Evolutionary conservation across 2,888 invertebrate genomes (phyloP).

Genomic region (Tribolium freemani): DNA sequence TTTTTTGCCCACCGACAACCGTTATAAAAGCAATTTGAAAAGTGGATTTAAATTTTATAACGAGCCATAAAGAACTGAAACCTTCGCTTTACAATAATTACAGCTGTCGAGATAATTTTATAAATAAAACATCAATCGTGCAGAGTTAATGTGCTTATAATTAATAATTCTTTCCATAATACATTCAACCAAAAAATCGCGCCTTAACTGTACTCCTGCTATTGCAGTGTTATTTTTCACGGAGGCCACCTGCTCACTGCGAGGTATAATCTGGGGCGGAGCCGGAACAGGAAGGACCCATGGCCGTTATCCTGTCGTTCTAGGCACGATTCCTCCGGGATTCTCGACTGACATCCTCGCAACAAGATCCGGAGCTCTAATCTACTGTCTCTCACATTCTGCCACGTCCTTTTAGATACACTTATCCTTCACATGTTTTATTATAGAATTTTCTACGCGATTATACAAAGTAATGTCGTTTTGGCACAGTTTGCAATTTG

Average conservation of each 20-base stretch:
- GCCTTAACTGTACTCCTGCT: background rate
- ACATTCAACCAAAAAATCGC: background rate
- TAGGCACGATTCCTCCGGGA: constrained; percentile 41
- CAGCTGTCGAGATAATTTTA: background rate
- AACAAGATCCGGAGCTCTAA: constrained; percentile 44
- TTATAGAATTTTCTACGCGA: constrained; percentile 2
- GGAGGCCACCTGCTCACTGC: constrained; percentile 31
- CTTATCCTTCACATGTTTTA: constrained; percentile 23
- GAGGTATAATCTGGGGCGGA: constrained; percentile 32
- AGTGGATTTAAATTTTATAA: constrained; percentile 26
- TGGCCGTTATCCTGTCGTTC: constrained; percentile 41
- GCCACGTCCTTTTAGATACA: constrained; percentile 54
- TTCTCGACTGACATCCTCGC: constrained; percentile 29
- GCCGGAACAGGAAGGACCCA: constrained; percentile 34
- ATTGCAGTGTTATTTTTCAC: constrained; percentile 9
- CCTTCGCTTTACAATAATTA: constrained; percentile 1
- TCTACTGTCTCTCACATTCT: constrained; percentile 52
- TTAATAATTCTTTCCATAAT: background rate
- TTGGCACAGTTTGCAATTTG: constrained; percentile 3
- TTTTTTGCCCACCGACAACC: constrained; percentile 16
- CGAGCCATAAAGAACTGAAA: constrained; percentile 11
- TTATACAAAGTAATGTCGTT: constrained; percentile 4
- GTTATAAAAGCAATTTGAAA: constrained; percentile 21
- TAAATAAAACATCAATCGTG: constrained; percentile 16
- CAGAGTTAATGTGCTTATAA: constrained; percentile 3